Evolutionary conservation across 2,888 invertebrate genomes (phyloP), one percentile per base, ranked within the genome.

Genomic region (Pseudolycoriella hygida): DNA sequence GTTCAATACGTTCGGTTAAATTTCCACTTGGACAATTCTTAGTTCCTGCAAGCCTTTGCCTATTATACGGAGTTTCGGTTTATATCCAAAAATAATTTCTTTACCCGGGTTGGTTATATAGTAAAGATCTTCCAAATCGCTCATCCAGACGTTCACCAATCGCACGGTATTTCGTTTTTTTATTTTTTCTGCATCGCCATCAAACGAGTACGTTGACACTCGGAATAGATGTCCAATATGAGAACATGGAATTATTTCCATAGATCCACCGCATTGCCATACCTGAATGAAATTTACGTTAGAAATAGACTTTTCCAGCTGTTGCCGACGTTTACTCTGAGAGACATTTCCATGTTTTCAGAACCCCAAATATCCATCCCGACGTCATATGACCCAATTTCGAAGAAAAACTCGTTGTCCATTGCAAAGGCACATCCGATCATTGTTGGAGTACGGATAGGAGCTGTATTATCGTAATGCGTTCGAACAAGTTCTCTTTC

Each of bases 351-450:
- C 40, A 93, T 72, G n/a, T 93, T 92, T 67, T 93, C 92, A 42
- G 88, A 90, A 43, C 93, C 93, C 93, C 93, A 94, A 55, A 94
- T 92, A 66, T 93, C 89, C 93, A 94, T 93, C 51, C 92, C 93
- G 64, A 87, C 80, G 15, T 41, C 41, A n/a, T 41, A 41, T n/a
- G 41, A 18, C 2, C 41, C 41, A 14, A 41, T 41, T 41, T 41
- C 41, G 8, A 41, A 41, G 15, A 41, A 41, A 25, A 41, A 41
- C 3, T 41, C 20, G 10, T 19, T 75, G 62, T 90, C 86, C 49
- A 93, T 89, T 43, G 90, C 80, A 60, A 83, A 83, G 17, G 92
- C 67, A 1, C 92, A 93, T 42, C 93, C 93, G 5, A 92, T 90
- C 90, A 92, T 93, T 0, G 93, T 92, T 0, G 93, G 93, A 0